Percentiles rank a stretch among this genome's conserved stretches.
Conservation (phyloP, 2,888 invertebrate species). For the Cenopis cana region DNA sequence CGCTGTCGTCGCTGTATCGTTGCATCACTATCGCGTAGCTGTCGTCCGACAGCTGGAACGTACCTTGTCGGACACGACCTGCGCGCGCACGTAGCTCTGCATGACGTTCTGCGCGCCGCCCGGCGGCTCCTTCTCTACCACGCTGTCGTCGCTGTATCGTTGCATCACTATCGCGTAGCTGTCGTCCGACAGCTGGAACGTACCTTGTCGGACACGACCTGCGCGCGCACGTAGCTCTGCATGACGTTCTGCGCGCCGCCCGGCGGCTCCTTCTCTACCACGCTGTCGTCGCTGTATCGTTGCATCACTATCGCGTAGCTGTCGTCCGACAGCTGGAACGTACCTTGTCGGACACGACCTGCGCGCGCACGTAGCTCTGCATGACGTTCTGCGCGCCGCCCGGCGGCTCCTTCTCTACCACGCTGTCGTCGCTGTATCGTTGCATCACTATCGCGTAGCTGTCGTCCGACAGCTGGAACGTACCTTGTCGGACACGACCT, state of each 20-base stretch:
- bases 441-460: no score
- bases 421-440: constrained; percentile 49
- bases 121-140: constrained; percentile 63
- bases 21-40: constrained; percentile 53
- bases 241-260: constrained; percentile 73
- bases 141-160: constrained; percentile 58
- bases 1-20: constrained; percentile 7
- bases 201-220: constrained; percentile 51
- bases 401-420: constrained; percentile 62
- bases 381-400: constrained; percentile 73
- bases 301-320: no score
- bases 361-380: constrained; percentile 79
- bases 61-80: constrained; percentile 86
- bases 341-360: constrained; percentile 51
- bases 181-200: constrained; percentile 6
- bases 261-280: constrained; percentile 62
- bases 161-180: constrained; percentile 59
- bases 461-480: no score
- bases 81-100: constrained; percentile 81
- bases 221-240: constrained; percentile 79
- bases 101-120: constrained; percentile 73
- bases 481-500: no score
- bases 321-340: no score
- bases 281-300: constrained; percentile 49
- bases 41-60: constrained; percentile 56